Percentiles rank a stretch among this genome's conserved stretches.
phyloP scores from a whole-genome alignment of 2,888 invertebrate species.

The Diarsia brunnea region DNA sequence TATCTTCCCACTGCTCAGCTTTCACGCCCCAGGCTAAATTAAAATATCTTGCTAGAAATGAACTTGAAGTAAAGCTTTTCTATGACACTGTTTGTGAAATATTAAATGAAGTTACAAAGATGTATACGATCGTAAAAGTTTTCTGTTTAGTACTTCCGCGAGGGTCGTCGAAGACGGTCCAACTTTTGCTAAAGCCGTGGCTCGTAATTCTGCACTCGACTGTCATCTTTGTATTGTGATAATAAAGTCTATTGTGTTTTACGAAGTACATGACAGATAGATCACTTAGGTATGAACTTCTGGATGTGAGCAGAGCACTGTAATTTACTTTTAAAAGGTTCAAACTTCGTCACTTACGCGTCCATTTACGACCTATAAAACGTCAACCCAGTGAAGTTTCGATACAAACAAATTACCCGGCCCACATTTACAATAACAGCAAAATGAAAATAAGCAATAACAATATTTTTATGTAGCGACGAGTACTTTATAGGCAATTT shows the following conservation, averaged over 20 bases:
- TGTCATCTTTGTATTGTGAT: conserved; percentile 58
- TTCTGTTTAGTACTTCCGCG: conserved; percentile 70
- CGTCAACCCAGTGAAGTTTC: conserved; percentile 48
- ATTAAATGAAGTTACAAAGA: conserved; percentile 69
- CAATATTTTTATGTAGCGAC: conserved; percentile 60
- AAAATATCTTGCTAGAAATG: conserved; percentile 77
- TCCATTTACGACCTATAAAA: conserved; percentile 54
- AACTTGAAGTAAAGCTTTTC: conserved; percentile 71
- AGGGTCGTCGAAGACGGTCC: conserved; percentile 51
- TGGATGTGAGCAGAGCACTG: conserved; percentile 10
- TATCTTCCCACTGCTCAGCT: conserved; percentile 80
- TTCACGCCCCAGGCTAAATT: conserved; percentile 78
- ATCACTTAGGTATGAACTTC: conserved; percentile 36
- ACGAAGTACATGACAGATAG: conserved; percentile 25
- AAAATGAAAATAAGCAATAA: conserved; percentile 64
- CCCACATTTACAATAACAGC: conserved; percentile 47
- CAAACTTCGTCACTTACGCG: conserved; percentile 49
- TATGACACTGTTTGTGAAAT: conserved; percentile 69
- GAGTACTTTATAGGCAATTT: conserved; percentile 61
- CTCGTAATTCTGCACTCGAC: conserved; percentile 59
- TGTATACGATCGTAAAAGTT: conserved; percentile 72
- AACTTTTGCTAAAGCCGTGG: conserved; percentile 45
- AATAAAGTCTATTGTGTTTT: conserved; percentile 51
- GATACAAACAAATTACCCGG: conserved; percentile 56
- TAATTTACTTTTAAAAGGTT: conserved; percentile 56